Evolutionary conservation across 2,888 invertebrate species (phyloP).

Genomic region (Drosophila siamana): DNA sequence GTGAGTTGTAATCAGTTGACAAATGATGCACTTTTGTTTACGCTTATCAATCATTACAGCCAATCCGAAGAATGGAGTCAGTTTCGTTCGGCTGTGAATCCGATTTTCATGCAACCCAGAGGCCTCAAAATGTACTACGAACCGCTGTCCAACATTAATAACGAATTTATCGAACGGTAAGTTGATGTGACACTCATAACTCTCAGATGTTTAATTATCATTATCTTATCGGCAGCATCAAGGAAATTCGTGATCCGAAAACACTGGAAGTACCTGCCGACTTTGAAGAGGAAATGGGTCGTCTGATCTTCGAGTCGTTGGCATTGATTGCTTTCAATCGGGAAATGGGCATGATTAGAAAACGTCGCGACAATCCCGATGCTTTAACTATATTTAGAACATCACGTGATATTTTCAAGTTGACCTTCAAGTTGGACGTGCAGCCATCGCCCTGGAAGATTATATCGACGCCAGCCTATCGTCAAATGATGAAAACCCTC

Average conservation of each 20-base stretch:
- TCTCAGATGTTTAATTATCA: neutral
- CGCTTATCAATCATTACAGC: conserved; percentile 72
- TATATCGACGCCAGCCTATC: conserved; percentile 77
- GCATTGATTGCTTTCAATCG: conserved; percentile 84
- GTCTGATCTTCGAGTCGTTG: conserved; percentile 87
- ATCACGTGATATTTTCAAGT: conserved; percentile 47
- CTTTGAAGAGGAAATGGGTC: conserved; percentile 86
- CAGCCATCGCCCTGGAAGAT: conserved; percentile 82
- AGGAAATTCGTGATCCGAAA: conserved; percentile 59
- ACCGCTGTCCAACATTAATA: conserved; percentile 81
- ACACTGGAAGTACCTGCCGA: conserved; percentile 84
- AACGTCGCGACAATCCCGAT: conserved; percentile 65
- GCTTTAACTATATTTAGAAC: conserved; percentile 60
- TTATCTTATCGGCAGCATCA: conserved; percentile 76
- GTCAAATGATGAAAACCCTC: conserved; percentile 63
- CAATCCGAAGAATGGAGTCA: conserved; percentile 87
- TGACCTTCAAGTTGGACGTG: conserved; percentile 73
- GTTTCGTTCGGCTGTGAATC: conserved; percentile 87
- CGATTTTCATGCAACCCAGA: conserved; percentile 88
- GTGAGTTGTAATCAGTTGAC: conserved; percentile 33
- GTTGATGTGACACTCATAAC: neutral
- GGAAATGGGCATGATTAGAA: conserved; percentile 74
- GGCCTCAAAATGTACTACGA: conserved; percentile 86
- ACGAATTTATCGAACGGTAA: conserved; percentile 84
- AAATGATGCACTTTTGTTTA: neutral